Evolutionary conservation across 1,140 invertebrate genomes (phyloP), one percentile per base, ranked within the genome.

Genomic region (Danaus plexippus): DNA sequence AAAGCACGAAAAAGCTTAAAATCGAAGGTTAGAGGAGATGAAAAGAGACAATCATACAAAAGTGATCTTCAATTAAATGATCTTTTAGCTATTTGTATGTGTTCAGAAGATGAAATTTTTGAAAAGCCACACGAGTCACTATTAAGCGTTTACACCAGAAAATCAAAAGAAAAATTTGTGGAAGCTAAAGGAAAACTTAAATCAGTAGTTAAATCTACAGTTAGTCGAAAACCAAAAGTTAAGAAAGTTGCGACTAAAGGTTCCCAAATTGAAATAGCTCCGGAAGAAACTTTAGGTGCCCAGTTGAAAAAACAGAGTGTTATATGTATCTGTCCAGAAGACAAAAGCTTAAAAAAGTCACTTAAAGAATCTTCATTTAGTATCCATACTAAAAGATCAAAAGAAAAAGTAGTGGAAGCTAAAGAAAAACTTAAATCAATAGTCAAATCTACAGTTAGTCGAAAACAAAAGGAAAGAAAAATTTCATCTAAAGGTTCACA

Each of bases 1-100:
- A 40, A 54, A n/a, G 15, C 44, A 12, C 64, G 55, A 57, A 11
- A 65, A 43, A 67, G 64, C 56, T n/a, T 64, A 10, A 66, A 52
- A 48, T 10, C 55, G 12, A 66, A 50, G 40, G 9, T 43, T 18
- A 49, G 51, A 48, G 51, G 22, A 9, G n/a, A 42, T 40, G 44
- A n/a, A 32, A 32, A 32, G 22, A 32, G 22, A 32, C 22, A 32
- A 32, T 32, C 12, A 11, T 42, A 47, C 12, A 47, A 44, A 52
- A 43, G 9, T 43, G 11, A 13, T 45, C 11, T 59, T 1, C 9
- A 15, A 9, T 32, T 10, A 9, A 53, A 41, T 13, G 50, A 53
- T 22, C 18, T 7, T 10, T 44, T 54, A 11, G 52, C 22, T 32
- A 32, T 32, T 32, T 32, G 22, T 32, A 32, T 32, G 22, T 32